Evolutionary conservation across 2,888 invertebrate species (phyloP), one percentile per base, ranked within the genome.

Genomic region (Pedicia rivosa): DNA sequence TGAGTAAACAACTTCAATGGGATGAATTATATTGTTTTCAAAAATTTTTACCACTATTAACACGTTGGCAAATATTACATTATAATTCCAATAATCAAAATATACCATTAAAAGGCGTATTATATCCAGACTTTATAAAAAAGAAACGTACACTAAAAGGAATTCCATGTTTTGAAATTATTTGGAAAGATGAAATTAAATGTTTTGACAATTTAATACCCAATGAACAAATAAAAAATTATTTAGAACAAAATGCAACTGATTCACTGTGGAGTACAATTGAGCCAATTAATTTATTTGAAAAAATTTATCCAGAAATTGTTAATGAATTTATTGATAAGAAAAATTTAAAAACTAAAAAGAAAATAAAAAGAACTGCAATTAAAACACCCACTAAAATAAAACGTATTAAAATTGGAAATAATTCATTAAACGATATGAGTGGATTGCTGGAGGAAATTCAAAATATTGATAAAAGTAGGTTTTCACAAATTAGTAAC

Each of bases 11-110:
- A 47, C 54, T 86, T 36, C 69, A 70, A 44, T 87, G 87, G 87
- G 68, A 75, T 3, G 73, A 78, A 50, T 65, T 74, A 20, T 84
- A 86, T 53, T 69, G 77, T 26, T 75, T 83, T 43, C 74, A 78
- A 48, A 86, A 84, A 55, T 74, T 82, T 45, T 63, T 84, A 39
- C 81, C 83, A 0, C 53, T 87, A 29, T 53, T 78, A 15, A 81
- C 81, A 1, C 69, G 83, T 46, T 84, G 82, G 82, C 80, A 82
- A 50, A 57, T 79, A 17, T 54, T 68, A 42, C 64, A 70, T 58
- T 47, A 4, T 27, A 12, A n/a, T 8, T 5, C 8, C 5, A 31
- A 35, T 25, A 20, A 17, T 34, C 14, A n/a, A 12, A 20, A 34
- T 28, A 3, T 40, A 17, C 3, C 26, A 33, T 2, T 39, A 31